phyloP scores from a whole-genome alignment of 2,888 invertebrate species.

The Eristalis pertinax region DNA sequence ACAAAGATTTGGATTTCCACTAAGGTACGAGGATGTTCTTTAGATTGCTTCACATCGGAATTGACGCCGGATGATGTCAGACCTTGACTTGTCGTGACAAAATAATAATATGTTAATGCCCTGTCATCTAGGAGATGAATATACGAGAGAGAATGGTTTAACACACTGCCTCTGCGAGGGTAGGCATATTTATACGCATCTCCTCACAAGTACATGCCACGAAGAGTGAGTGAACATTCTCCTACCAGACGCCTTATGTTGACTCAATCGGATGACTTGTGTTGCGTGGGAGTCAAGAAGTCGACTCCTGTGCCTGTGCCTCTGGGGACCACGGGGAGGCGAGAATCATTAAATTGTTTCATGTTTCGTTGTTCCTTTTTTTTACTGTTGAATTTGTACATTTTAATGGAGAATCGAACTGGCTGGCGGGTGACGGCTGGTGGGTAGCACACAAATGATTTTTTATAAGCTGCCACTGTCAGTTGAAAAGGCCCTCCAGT shows the following conservation, averaged over 20 bases:
- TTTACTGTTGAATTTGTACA: background rate
- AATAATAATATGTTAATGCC: slow-evolving; percentile 44
- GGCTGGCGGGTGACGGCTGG: background rate
- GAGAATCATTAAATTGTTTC: background rate
- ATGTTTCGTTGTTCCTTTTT: background rate
- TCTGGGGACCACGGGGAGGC: background rate
- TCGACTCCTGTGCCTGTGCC: background rate
- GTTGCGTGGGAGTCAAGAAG: background rate
- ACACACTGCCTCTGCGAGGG: no score
- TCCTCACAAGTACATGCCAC: background rate
- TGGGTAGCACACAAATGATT: background rate
- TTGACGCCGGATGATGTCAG: slow-evolving; percentile 32
- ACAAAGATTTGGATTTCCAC: background rate
- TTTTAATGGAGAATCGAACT: background rate
- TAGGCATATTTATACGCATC: background rate
- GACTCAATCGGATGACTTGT: background rate
- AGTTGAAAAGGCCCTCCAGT: background rate
- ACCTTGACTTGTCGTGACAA: slow-evolving; percentile 19
- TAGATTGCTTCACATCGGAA: background rate
- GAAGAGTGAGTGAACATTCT: background rate
- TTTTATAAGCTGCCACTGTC: background rate
- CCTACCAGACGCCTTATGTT: background rate
- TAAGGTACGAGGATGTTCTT: background rate
- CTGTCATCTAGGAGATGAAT: slow-evolving; percentile 22
- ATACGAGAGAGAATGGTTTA: slow-evolving; percentile 15